These are phyloP conservation scores for Plecotus auritus DNA, from an alignment of 2,113 vertebrate species.

Conservation along the genomic window DNA sequence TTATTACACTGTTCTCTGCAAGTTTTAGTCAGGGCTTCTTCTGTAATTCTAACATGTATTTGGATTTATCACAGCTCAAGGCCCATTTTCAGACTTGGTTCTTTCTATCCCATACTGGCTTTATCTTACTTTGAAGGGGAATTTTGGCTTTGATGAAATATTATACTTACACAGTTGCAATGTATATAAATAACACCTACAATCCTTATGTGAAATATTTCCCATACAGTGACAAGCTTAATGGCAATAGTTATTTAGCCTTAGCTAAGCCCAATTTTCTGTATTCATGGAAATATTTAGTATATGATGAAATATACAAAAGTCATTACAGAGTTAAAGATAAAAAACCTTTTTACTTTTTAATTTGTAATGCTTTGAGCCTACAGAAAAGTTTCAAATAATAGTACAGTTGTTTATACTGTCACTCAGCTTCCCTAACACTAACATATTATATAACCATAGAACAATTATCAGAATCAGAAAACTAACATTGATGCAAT, in stretches of 20 bases:
- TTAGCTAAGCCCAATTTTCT: not conserved
- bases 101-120: conserved; percentile 27
- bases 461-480: not conserved
- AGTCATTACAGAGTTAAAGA: conserved; percentile 20
- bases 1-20: conserved; percentile 35
- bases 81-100: not conserved
- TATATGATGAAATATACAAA: not conserved
- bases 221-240: not conserved
- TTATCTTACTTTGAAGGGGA: conserved; percentile 38
- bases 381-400: not conserved
- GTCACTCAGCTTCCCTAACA: not conserved
- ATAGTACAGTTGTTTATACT: not conserved
- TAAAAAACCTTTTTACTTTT: conserved; percentile 15
- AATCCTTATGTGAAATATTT: not conserved
- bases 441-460: not conserved
- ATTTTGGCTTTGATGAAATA: conserved; percentile 45
- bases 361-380: not conserved
- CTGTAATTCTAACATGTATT: conserved; percentile 22
- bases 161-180: not conserved
- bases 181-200: not conserved
- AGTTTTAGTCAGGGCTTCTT: not conserved
- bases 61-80: conserved; percentile 30
- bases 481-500: not conserved
- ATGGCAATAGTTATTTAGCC: not conserved
- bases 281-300: conserved; percentile 16